Base-by-base conservation (phyloP, 2,113 vertebrate genomes). In the Nothoprocta pentlandii region DNA sequence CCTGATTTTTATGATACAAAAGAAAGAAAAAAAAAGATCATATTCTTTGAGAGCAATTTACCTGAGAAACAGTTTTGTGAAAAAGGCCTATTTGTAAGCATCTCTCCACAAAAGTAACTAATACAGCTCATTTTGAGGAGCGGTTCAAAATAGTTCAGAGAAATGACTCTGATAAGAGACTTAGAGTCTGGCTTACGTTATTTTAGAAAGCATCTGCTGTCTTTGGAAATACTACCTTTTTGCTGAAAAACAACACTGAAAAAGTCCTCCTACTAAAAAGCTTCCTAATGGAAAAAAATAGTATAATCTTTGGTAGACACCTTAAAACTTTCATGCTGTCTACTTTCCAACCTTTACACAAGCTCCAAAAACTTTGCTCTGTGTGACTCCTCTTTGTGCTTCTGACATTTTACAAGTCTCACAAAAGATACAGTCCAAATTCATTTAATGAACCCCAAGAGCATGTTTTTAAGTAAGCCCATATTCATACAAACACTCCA, bases 61-160 rank as follows among this genome's bases (percentile, higher is more conserved):
- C 53, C 69, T 75, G n/a, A 66, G 54, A 87, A 83, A 42, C 15
- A 39, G 14, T 42, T 89, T 86, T 84, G 21, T 89, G 77, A 71
- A 89, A 93, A 47, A 49, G 25, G n/a, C 6, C 54, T 62, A 66
- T 86, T 92, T 84, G 63, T 56, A 71, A 88, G 80, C 14, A 21
- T n/a, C 26, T 16, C 34, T 39, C 25, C 8, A 56, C 39, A 61
- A 25, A 83, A 67, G 42, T 78, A 71, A 63, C 56, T 30, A 47
- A 39, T 41, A 56, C 54, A 85, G 34, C 69, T 81, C 85, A 34
- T 83, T 0, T 0, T 32, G 44, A 2, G 0, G 11, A 22, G 68
- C 76, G 21, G 39, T 95, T 89, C 53, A 89, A 73, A 93, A 47
- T 32, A 92, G 30, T 71, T 87, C 12, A 36, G 32, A 87, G 69